A percentile compares a stretch with the other conserved stretches of the same genome.
These are phyloP conservation scores for Bradypodion pumilum DNA, from an alignment of 2,797 vertebrate genomes.

Conservation along the genomic window DNA sequence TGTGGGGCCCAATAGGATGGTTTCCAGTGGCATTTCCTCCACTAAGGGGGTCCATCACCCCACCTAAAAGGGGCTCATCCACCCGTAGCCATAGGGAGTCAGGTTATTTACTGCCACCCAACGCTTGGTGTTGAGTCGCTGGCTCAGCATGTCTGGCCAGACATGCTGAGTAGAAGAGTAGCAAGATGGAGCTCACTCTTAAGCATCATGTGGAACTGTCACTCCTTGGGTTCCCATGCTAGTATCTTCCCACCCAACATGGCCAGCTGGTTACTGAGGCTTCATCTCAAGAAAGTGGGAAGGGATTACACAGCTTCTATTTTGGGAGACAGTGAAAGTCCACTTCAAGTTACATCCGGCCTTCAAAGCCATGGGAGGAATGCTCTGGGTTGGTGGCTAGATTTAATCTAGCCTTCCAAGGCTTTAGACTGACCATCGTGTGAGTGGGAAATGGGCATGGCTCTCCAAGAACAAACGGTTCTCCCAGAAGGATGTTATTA, in stretches of 20 bases:
- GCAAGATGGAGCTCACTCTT: too few relatives aligned
- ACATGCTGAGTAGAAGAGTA: too few relatives aligned
- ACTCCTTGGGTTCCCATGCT: too few relatives aligned
- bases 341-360: conserved; percentile 56
- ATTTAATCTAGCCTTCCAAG: conserved; percentile 53
- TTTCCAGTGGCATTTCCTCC: too few relatives aligned
- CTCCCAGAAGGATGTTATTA: conserved; percentile 61
- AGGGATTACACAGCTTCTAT: neutral
- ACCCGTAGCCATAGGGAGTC: too few relatives aligned
- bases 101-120: too few relatives aligned
- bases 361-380: conserved; percentile 50
- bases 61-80: too few relatives aligned
- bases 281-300: neutral
- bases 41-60: too few relatives aligned
- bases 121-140: too few relatives aligned
- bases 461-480: conserved; percentile 62
- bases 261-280: neutral
- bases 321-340: conserved; percentile 33
- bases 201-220: too few relatives aligned
- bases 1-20: too few relatives aligned
- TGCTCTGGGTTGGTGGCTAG: conserved; percentile 51
- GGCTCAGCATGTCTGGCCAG: too few relatives aligned
- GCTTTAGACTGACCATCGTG: conserved; percentile 52
- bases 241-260: neutral
- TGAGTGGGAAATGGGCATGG: conserved; percentile 39